These are phyloP conservation scores for Mesitornis unicolor DNA, from an alignment of 2,113 vertebrate species.

Conservation along the genomic window DNA sequence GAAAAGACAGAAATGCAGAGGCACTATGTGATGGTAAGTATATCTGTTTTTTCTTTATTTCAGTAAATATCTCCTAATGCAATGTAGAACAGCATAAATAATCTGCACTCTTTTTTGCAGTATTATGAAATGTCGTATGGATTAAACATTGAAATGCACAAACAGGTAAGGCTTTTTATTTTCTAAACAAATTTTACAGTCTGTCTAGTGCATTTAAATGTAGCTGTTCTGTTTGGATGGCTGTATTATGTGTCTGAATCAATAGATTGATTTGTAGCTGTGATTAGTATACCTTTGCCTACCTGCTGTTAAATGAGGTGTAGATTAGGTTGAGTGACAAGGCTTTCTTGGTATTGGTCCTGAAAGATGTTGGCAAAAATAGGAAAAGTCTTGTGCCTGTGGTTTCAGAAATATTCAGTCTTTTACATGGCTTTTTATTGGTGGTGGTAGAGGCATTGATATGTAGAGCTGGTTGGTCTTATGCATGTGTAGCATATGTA, in stretches of 20 bases:
- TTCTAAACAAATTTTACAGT: not conserved
- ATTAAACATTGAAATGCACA: slow-evolving; percentile 90
- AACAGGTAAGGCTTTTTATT: slow-evolving; percentile 79
- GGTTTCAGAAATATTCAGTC: not conserved
- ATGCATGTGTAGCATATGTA: not conserved
- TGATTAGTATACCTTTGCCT: slow-evolving; percentile 1
- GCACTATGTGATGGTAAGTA: slow-evolving; percentile 96
- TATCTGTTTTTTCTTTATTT: not conserved
- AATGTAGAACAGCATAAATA: not conserved
- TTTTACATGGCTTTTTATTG: not conserved
- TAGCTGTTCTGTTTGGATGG: not conserved
- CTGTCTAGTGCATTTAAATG: not conserved
- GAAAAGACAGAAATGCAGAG: slow-evolving; percentile 99
- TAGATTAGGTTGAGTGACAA: not conserved
- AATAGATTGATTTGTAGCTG: not conserved
- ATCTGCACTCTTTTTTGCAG: slow-evolving; percentile 69
- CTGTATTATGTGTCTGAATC: not conserved
- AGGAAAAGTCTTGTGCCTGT: not conserved
- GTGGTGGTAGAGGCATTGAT: not conserved
- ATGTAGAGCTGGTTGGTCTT: not conserved
- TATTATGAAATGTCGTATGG: slow-evolving; percentile 89
- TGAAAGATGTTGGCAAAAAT: not conserved
- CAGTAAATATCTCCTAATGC: not conserved
- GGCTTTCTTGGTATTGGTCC: not conserved
- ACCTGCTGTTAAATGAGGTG: not conserved